Percentiles rank a stretch among this genome's conserved stretches.
These are phyloP conservation scores for Zaprionus bogoriensis DNA, from an alignment of 2,888 invertebrate species.

Conservation along the genomic window DNA sequence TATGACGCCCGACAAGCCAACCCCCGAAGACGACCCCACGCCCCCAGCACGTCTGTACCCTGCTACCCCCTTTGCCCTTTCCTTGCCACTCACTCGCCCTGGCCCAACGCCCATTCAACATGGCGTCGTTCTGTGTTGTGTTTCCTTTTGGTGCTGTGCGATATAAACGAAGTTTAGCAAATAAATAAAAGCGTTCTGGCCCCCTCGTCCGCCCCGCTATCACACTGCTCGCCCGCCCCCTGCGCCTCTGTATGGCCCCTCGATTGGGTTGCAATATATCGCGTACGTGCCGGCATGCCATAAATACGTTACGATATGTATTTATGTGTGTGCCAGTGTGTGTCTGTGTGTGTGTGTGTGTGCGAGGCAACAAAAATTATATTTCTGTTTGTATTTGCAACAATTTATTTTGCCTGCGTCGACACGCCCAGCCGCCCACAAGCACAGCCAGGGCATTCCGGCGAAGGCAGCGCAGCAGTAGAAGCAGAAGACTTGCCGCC, in stretches of 20 bases:
- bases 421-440: conserved; percentile 1
- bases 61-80: neutral
- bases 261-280: conserved; percentile 76
- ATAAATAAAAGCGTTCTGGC: conserved; percentile 64
- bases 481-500: neutral
- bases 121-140: conserved; percentile 56
- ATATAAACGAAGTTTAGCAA: conserved; percentile 74
- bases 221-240: neutral
- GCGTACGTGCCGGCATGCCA: conserved; percentile 76
- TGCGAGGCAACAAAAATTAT: conserved; percentile 71
- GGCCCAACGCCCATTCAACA: conserved; percentile 56
- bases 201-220: neutral
- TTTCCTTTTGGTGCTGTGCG: conserved; percentile 43
- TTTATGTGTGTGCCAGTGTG: conserved; percentile 14
- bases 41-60: neutral
- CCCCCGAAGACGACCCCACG: conserved; percentile 10
- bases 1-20: conserved; percentile 53
- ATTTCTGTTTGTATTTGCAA: conserved; percentile 76
- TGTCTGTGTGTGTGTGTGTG: conserved; percentile 40
- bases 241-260: neutral
- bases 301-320: conserved; percentile 54
- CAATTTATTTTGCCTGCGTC: conserved; percentile 57
- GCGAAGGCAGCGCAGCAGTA: neutral
- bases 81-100: conserved; percentile 12
- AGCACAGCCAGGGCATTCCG: neutral